A percentile compares a stretch with the other conserved stretches of the same genome.
Conservation (phyloP, 2,113 vertebrate genomes). For the Paedocypris sp. region DNA sequence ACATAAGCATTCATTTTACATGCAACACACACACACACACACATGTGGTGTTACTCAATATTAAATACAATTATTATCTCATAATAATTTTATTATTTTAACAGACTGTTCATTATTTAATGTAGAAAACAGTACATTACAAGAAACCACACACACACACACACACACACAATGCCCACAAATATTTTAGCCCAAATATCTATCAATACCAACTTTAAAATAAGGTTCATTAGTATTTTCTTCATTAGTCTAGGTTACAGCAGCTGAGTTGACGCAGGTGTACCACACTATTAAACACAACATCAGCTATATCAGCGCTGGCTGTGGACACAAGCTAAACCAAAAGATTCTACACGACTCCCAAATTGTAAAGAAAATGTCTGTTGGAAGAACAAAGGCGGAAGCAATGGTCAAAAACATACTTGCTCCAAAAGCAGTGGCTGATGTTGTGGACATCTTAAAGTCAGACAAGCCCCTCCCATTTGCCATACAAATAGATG, state of each 20-base stretch:
- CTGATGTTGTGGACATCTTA: background rate
- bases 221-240: constrained; percentile 7
- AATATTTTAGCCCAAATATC: background rate
- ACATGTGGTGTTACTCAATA: too few species aligned
- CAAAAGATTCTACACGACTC: constrained; percentile 7
- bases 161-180: background rate
- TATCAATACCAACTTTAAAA: background rate
- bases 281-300: constrained; percentile 19
- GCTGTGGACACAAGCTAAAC: constrained; percentile 7
- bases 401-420: background rate
- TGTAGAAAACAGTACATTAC: too few species aligned
- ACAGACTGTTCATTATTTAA: too few species aligned
- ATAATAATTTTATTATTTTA: too few species aligned
- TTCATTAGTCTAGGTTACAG: constrained; percentile 15
- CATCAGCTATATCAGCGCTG: constrained; percentile 23
- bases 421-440: constrained; percentile 16
- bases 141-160: too few species aligned
- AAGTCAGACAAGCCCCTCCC: background rate
- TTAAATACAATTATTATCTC: too few species aligned
- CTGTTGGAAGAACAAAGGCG: background rate
- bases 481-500: background rate
- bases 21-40: too few species aligned
- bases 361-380: background rate
- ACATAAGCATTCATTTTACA: too few species aligned
- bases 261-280: constrained; percentile 21